Percentiles rank a stretch among this genome's conserved stretches.
Evolutionary conservation across 1,140 invertebrate genomes (phyloP).

Genomic region (Plodia interpunctella): DNA sequence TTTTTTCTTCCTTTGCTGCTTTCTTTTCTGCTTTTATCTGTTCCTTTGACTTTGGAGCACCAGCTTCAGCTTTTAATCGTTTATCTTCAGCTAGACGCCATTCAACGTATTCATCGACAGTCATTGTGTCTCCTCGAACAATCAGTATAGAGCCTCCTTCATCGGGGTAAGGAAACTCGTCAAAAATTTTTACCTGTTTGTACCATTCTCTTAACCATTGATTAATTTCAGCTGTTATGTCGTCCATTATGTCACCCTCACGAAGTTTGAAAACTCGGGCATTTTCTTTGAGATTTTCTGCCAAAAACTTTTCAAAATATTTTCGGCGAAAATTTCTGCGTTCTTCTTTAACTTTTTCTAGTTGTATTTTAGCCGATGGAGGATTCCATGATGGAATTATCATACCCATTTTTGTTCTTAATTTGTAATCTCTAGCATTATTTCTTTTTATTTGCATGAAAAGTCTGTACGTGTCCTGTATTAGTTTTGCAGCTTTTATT

Average conservation of each 20-base stretch:
- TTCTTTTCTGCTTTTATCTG: conserved; percentile 65
- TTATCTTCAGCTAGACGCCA: conserved; percentile 57
- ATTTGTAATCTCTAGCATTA: conserved; percentile 33
- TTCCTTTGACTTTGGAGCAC: conserved; percentile 54
- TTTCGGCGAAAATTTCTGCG: conserved; percentile 72
- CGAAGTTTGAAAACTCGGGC: conserved; percentile 75
- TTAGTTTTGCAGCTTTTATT: conserved; percentile 41
- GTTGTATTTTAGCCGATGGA: conserved; percentile 63
- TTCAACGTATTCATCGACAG: conserved; percentile 58
- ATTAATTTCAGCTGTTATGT: conserved; percentile 83
- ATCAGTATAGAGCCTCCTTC: conserved; percentile 67
- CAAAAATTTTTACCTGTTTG: conserved; percentile 46
- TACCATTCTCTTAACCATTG: conserved; percentile 82
- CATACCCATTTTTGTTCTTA: conserved; percentile 56
- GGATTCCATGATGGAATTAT: conserved; percentile 43
- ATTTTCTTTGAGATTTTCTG: conserved; percentile 78
- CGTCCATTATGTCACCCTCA: conserved; percentile 80
- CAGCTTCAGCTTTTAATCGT: conserved; percentile 48
- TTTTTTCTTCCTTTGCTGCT: conserved; percentile 51
- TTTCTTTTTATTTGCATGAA: conserved; percentile 58
- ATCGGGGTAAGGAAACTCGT: conserved; percentile 64
- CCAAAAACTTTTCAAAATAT: conserved; percentile 72
- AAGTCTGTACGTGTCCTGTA: conserved; percentile 44
- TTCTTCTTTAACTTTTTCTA: conserved; percentile 72
- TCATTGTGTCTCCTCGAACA: conserved; percentile 64